Base-by-base conservation (phyloP, 2,113 vertebrate species). In the Lepus americanus region DNA sequence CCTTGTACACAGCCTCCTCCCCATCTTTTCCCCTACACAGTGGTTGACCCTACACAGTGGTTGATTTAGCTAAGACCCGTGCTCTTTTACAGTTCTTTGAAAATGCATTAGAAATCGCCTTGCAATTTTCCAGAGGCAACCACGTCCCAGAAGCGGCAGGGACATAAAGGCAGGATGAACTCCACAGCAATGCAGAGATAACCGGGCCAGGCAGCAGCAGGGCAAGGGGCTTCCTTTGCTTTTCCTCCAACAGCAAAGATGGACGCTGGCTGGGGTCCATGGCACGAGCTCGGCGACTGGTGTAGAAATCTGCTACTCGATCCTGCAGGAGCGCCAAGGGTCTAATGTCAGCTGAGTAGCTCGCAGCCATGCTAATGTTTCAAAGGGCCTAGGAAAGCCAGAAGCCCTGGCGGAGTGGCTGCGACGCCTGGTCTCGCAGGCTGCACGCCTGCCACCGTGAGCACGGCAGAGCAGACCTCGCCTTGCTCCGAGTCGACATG, bases 401-500 rank as follows among this genome's bases (percentile, higher is more conserved):
- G 0, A 9, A 44, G 78, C 67, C 87, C 70, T 31, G 90, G 44
- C 87, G 31, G 59, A 29, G 29, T 23, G 19, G 76, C 25, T 4
- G 3, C 0, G 3, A 27, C 5, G 17, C 63, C 70, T n/a, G 13
- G 12, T 33, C 72, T n/a, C 64, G 16, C 59, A 36, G 90, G 92
- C 84, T 81, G 77, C 64, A 31, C 87, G 76, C 55, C 80, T 63
- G 67, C 93, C 83, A 90, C 22, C 0, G 67, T 90, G 13, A 94
- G 53, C 69, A 27, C 29, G 63, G 36, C 36, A 27, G 77, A 64
- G 66, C 9, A 25, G 59, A 69, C 51, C 3, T 1, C 22, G 85
- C 64, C 86, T 93, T 72, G 73, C 89, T 90, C 61, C 22, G 9
- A 96, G 81, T 89, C 61, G 25, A 95, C 23, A 19, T 11, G 95